Evolutionary conservation across 2,113 vertebrate species (phyloP).

Genomic region (Lepus europaeus): DNA sequence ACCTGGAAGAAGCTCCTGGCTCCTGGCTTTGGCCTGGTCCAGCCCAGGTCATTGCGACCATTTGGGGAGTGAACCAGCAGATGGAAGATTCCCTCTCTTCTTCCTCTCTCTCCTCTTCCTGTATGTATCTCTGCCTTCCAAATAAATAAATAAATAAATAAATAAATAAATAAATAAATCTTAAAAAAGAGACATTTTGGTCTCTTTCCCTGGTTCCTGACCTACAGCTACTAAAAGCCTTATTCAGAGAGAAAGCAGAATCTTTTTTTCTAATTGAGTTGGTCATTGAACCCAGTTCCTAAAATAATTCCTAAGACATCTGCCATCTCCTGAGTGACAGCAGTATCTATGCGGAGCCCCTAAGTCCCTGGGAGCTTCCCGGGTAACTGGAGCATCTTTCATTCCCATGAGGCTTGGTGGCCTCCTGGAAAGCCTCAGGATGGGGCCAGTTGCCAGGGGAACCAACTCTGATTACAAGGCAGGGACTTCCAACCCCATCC

Average conservation of each 20-base stretch:
- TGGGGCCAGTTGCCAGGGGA: neutral
- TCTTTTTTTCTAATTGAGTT: neutral
- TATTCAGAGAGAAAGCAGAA: neutral
- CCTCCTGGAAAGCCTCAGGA: neutral
- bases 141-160: no score
- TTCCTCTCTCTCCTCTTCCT: no score
- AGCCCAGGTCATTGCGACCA: no score
- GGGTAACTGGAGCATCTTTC: no score
- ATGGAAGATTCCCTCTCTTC: no score
- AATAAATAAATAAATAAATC: no score
- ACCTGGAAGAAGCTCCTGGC: no score
- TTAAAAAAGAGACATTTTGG: no score
- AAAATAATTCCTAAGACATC: neutral
- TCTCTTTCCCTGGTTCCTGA: neutral
- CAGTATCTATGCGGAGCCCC: neutral
- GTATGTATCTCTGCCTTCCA: no score
- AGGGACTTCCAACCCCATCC: neutral
- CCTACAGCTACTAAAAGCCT: neutral
- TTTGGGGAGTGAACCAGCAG: no score
- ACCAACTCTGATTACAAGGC: neutral
- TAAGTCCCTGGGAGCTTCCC: no score
- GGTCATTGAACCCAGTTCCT: neutral
- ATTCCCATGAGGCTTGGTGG: neutral
- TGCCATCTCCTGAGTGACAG: neutral
- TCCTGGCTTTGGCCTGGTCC: no score